phyloP scores from a whole-genome alignment of 2,797 vertebrate genomes.

The Brotogeris chrysoptera region DNA sequence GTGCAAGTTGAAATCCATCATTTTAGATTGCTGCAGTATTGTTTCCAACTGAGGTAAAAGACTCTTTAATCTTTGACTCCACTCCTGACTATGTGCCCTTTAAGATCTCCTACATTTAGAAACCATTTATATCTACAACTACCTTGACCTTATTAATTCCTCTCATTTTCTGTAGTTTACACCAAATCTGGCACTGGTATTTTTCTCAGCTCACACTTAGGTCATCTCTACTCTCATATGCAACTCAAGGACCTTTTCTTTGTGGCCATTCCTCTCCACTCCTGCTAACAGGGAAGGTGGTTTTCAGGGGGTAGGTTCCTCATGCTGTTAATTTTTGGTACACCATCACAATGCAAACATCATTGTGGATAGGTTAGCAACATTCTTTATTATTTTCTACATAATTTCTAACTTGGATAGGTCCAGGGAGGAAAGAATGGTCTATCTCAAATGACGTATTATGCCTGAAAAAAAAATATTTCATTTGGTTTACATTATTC shows the following conservation, averaged over 20 bases:
- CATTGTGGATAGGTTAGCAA: background rate
- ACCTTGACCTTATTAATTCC: background rate
- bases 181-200: background rate
- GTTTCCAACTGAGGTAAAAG: background rate
- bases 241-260: background rate
- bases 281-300: background rate
- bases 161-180: background rate
- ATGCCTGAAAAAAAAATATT: background rate
- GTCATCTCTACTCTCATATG: background rate
- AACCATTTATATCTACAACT: background rate
- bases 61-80: background rate
- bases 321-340: background rate
- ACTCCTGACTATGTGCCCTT: background rate
- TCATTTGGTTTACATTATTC: background rate
- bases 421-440: background rate
- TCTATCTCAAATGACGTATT: background rate
- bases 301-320: background rate
- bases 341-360: background rate
- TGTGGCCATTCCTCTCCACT: background rate
- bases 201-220: background rate
- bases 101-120: background rate
- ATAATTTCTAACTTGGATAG: background rate
- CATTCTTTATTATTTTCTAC: background rate
- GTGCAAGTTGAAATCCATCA: constrained; percentile 23
- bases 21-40: background rate